Evolutionary conservation across 92 coral and sea anemone genomes (phyloP).

Genomic region (Palythoa caribaeorum): DNA sequence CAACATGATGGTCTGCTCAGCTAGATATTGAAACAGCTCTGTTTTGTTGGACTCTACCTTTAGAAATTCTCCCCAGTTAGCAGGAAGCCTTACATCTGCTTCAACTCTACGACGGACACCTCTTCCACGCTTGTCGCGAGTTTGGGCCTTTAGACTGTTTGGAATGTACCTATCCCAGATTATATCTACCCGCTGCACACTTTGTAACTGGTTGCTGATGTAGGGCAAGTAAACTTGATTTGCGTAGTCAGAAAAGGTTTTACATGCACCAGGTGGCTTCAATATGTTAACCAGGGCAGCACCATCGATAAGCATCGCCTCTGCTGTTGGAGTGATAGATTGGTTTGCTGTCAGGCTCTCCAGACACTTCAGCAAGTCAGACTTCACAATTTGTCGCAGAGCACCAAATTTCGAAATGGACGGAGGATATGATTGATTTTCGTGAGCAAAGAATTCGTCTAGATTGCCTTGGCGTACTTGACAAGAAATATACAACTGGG

Average conservation of each 20-base stretch:
- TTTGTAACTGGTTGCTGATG: slow-evolving; percentile 52
- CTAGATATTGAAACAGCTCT: slow-evolving; percentile 54
- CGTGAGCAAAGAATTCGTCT: not conserved
- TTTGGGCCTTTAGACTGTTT: slow-evolving; percentile 61
- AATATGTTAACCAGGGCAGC: slow-evolving; percentile 61
- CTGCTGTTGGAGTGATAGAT: slow-evolving; percentile 33
- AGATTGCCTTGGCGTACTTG: slow-evolving; percentile 15
- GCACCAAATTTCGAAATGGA: not conserved
- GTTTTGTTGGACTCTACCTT: slow-evolving; percentile 50
- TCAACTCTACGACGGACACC: slow-evolving; percentile 59
- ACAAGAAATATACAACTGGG: slow-evolving; percentile 7
- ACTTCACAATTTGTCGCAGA: slow-evolving; percentile 19
- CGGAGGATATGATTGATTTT: not conserved
- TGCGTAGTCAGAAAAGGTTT: slow-evolving; percentile 20
- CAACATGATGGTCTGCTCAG: slow-evolving; percentile 41
- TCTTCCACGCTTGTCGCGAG: slow-evolving; percentile 57
- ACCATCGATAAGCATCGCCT: slow-evolving; percentile 58
- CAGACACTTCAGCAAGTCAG: slow-evolving; percentile 47
- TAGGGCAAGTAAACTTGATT: slow-evolving; percentile 60
- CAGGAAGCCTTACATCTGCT: slow-evolving; percentile 50
- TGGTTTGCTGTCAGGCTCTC: slow-evolving; percentile 48
- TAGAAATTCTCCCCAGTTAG: slow-evolving; percentile 56
- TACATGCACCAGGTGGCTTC: slow-evolving; percentile 28
- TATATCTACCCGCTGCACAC: slow-evolving; percentile 41
- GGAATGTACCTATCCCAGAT: slow-evolving; percentile 52